phyloP scores from a whole-genome alignment of 2,797 vertebrate species.

The Fistularia tabacaria region DNA sequence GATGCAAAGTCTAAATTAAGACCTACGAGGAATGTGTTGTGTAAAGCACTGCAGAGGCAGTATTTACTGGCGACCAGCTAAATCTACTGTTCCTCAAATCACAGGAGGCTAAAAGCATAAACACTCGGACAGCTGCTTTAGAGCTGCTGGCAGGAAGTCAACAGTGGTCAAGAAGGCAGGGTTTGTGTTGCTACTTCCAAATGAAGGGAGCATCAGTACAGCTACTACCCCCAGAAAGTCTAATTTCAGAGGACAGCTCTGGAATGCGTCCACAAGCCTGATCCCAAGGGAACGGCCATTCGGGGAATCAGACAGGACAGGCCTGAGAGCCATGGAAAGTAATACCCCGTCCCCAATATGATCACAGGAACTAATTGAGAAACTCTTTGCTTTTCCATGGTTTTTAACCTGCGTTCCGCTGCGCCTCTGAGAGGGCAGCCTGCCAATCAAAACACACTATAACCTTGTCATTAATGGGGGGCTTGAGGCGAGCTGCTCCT shows the following conservation, averaged over 20 bases:
- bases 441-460: constrained; percentile 37
- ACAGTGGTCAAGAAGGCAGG: constrained; percentile 64
- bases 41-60: constrained; percentile 15
- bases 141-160: constrained; percentile 60
- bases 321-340: constrained; percentile 33
- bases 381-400: constrained; percentile 46
- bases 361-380: constrained; percentile 35
- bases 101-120: constrained; percentile 66
- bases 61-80: constrained; percentile 63
- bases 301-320: constrained; percentile 38
- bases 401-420: constrained; percentile 25
- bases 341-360: constrained; percentile 35
- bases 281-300: constrained; percentile 58
- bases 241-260: constrained; percentile 63
- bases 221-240: constrained; percentile 65
- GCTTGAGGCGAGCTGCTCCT: constrained; percentile 3
- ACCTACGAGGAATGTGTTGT: constrained; percentile 40
- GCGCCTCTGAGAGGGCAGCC: constrained; percentile 16
- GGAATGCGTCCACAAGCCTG: constrained; percentile 54
- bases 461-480: constrained; percentile 28
- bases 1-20: constrained; percentile 21
- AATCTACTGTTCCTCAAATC: constrained; percentile 65
- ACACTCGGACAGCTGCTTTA: constrained; percentile 69
- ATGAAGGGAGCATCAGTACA: constrained; percentile 72
- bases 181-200: constrained; percentile 64